Base-by-base conservation (phyloP, 1,140 invertebrate genomes). In the Trissolcus basalis region DNA sequence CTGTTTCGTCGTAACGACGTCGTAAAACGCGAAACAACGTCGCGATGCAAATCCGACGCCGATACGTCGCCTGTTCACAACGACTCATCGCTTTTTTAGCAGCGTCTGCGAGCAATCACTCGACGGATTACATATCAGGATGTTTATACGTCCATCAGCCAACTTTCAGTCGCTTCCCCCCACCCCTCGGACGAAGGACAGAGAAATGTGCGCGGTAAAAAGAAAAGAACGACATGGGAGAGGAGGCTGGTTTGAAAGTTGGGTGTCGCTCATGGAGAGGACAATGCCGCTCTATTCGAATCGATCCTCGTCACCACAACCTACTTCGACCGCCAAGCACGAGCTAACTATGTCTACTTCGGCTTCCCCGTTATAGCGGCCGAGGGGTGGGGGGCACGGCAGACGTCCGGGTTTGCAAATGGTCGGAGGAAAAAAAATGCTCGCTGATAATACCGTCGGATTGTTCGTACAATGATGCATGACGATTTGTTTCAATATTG, bases 221-320 rank as follows among this genome's bases (percentile, higher is more conserved):
- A 39, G 36, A 39, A 39, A 39, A 44, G 43, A 44, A 3, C 4
- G 12, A 8, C n/a, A 44, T 27, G 43, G 3, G 43, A 48, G 65
- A 54, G 61, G 72, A 53, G 19, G 2, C 6, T 65, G 72, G 64
- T 69, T 69, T 64, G 43, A 50, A 77, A 71, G 67, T 71, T 71
- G 74, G 74, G 61, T 71, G 74, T 77, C 74, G 67, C 61, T 77
- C 64, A 71, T 77, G 71, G 55, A 69, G 53, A 77, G 74, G 74
- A 77, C 74, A 76, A 76, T 76, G 67, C 73, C 73, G 67, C 70
- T 55, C 55, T 70, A 69, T 70, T 55, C 45, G 73, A 54, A 76
- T 76, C 73, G 73, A 76, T 76, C 61, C 60, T 70, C 73, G 65
- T 70, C 73, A 76, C 63, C 60, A 51, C 73, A 60, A 76, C 60